Evolutionary conservation across 2,888 invertebrate species (phyloP).

Genomic region (Resseliella maxima): DNA sequence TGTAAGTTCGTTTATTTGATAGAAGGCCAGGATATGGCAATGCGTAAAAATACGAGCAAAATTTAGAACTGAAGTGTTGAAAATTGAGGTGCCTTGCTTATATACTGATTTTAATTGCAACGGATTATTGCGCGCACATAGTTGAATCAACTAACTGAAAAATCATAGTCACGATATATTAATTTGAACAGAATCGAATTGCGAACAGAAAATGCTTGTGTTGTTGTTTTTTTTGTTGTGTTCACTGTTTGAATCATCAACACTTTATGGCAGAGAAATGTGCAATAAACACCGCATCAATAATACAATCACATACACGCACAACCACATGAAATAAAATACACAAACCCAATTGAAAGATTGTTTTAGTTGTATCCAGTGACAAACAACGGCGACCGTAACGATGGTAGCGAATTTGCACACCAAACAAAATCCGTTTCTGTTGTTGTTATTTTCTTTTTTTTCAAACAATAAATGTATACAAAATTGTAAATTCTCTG

Average conservation of each 20-base stretch:
- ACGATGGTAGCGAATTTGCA: slow-evolving; percentile 29
- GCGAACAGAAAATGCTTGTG: no score
- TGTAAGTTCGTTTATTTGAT: background rate
- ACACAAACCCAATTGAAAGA: background rate
- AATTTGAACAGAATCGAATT: no score
- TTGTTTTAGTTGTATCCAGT: background rate
- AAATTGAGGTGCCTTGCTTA: background rate
- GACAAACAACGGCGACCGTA: slow-evolving; percentile 9
- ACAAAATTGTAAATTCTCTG: no score
- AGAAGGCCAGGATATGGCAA: background rate
- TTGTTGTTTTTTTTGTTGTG: background rate
- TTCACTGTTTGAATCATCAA: background rate
- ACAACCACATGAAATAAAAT: background rate
- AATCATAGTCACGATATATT: background rate
- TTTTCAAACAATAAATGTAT: no score
- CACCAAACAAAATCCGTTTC: background rate
- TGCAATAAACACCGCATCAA: slow-evolving; percentile 13
- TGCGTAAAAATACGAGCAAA: background rate
- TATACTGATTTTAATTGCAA: slow-evolving; percentile 30
- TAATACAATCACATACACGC: background rate
- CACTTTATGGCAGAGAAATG: background rate
- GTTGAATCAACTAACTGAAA: background rate
- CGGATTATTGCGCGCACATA: background rate
- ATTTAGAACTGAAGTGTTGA: slow-evolving; percentile 6
- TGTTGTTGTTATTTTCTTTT: no score